Percentiles rank a stretch among this genome's conserved stretches.
These are phyloP conservation scores for Aplochiton taeniatus DNA, from an alignment of 2,797 vertebrate species.

Conservation along the genomic window DNA sequence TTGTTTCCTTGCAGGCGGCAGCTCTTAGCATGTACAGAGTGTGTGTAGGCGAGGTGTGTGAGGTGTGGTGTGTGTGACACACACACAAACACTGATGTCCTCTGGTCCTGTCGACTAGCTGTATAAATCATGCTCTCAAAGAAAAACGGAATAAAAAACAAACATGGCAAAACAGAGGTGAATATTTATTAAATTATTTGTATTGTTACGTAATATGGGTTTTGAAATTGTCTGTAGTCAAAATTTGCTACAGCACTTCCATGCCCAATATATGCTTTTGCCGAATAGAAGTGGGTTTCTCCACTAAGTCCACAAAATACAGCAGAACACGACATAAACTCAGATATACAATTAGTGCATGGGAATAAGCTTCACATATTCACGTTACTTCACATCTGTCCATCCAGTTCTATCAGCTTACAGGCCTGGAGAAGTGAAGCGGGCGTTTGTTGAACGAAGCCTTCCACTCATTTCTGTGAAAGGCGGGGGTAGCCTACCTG, in stretches of 20 bases:
- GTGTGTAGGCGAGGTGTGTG: constrained; percentile 63
- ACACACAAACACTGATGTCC: constrained; percentile 69
- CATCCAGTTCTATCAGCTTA: no score
- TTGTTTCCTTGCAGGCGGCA: constrained; percentile 32
- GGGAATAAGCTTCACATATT: no score
- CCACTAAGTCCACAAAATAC: no score
- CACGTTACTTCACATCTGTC: no score
- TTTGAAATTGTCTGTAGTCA: background rate
- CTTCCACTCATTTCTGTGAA: no score
- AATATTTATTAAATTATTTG: constrained; percentile 77
- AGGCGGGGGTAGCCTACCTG: background rate
- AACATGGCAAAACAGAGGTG: constrained; percentile 51
- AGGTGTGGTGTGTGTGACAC: constrained; percentile 64
- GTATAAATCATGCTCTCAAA: constrained; percentile 69
- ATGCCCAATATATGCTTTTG: background rate
- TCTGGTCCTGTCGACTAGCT: constrained; percentile 68
- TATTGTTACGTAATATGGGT: constrained; percentile 52
- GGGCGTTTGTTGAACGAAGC: no score
- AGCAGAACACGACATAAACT: no score
- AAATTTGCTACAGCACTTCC: background rate
- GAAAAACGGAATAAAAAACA: constrained; percentile 44
- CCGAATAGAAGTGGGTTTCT: background rate
- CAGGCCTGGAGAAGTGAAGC: no score
- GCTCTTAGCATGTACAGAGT: constrained; percentile 41
- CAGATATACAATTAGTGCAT: no score